Evolutionary conservation across 2,888 invertebrate species (phyloP).

Genomic region (Oligia latruncula): DNA sequence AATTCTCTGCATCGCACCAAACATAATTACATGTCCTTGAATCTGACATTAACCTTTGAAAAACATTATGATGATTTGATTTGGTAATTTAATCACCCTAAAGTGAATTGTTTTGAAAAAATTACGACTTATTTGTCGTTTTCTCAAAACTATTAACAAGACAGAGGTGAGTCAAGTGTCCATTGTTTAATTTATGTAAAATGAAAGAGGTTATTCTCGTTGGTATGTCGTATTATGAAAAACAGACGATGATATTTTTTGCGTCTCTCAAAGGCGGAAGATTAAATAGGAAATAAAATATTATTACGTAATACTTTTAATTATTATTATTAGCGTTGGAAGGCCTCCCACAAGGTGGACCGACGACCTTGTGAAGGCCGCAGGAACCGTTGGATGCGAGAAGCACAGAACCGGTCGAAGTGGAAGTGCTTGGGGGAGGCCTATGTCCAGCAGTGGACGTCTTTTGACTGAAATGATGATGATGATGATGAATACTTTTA

Average conservation of each 20-base stretch:
- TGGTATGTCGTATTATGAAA: not conserved
- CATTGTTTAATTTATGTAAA: not conserved
- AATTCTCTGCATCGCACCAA: not conserved
- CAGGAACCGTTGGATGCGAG: too few relatives aligned
- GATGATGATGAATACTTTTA: conserved; percentile 20
- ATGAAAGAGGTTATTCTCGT: conserved; percentile 14
- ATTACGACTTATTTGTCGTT: conserved; percentile 11
- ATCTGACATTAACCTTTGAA: conserved; percentile 59
- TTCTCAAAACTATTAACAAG: not conserved
- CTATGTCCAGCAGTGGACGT: too few relatives aligned
- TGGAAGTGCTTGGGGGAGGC: too few relatives aligned
- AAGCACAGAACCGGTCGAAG: too few relatives aligned
- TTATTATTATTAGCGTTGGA: too few relatives aligned
- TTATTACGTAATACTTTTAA: conserved; percentile 22
- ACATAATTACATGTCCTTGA: conserved; percentile 52
- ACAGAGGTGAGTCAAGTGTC: conserved; percentile 45
- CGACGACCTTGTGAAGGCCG: too few relatives aligned
- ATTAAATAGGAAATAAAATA: not conserved
- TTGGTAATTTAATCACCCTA: not conserved
- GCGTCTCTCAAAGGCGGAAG: not conserved
- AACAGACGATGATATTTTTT: not conserved
- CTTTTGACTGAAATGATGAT: too few relatives aligned
- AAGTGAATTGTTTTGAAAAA: conserved; percentile 13
- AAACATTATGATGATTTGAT: conserved; percentile 24
- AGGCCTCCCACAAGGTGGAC: too few relatives aligned